Base-by-base conservation (phyloP, 1,140 invertebrate species). In the Dufourea novaeangliae region DNA sequence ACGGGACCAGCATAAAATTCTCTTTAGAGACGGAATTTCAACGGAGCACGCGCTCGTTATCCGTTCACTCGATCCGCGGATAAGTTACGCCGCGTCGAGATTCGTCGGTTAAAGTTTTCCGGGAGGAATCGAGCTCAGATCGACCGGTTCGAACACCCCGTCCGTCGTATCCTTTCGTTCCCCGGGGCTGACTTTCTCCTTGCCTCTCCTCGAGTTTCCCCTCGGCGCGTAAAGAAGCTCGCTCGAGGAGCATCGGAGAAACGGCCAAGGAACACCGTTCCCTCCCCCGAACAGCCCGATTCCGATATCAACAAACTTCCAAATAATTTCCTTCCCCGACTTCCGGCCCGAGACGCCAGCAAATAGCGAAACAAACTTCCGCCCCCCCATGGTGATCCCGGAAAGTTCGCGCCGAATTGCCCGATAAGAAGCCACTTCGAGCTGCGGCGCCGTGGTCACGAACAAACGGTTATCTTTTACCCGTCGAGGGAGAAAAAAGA, bases 341-440 rank as follows among this genome's bases (percentile, higher is more conserved):
- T 76, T 78, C 66, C 20, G 68, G n/a, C 22, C 17, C 46, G 52
- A 76, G 69, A 63, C 71, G 73, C 61, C 27, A 56, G 77, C 80
- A 83, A 83, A 86, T 75, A 86, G 73, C 85, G 78, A 84, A 86
- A 86, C 84, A 86, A 86, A 86, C 85, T 86, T 86, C 59, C 66
- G 81, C 25, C 41, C 66, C n/a, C n/a, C n/a, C n/a, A n/a, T n/a
- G 41, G 41, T 73, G 75, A 86, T 62, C 61, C 46, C 20, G 56
- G 39, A 76, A 84, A 84, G 50, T 84, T 84, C 83, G 62, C 62
- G 50, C 20, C 63, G 57, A 78, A 85, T 85, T 59, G 78, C 29
- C 57, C 82, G 82, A 85, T 84, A 84, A 84, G 82, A 80, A 85
- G 61, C 81, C 67, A 22, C 63, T 73, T 25, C 29, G 37, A 69